Percentiles rank a stretch among this genome's conserved stretches.
phyloP scores from a whole-genome alignment of 2,797 vertebrate species.

The Diglossa cyanea region DNA sequence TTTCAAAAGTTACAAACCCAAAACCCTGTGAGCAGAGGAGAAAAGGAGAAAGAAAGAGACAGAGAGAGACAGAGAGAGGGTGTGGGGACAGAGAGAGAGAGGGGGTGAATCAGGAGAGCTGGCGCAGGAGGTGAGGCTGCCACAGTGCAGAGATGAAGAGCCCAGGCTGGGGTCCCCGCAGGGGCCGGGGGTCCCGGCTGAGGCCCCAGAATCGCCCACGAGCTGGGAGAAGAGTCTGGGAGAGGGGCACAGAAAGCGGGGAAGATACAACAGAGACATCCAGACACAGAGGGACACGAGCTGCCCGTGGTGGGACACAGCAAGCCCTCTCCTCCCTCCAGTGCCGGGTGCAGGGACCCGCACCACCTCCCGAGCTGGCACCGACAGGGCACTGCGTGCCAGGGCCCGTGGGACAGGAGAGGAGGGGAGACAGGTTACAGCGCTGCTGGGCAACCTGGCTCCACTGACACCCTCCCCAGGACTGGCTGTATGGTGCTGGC shows the following conservation, averaged over 20 bases:
- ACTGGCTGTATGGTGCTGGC: background rate
- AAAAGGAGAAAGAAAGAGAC: conserved; percentile 73
- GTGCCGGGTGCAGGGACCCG: rapidly evolving
- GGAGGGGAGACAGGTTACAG: background rate
- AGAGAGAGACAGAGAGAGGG: conserved; percentile 44
- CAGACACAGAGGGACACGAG: conserved; percentile 18
- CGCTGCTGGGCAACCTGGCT: background rate
- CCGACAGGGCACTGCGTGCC: rapidly evolving
- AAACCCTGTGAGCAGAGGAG: conserved; percentile 87
- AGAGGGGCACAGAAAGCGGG: conserved; percentile 47
- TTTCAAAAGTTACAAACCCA: conserved; percentile 99
- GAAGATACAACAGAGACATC: conserved; percentile 39
- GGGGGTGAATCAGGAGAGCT: conserved; percentile 71
- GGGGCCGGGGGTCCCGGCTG: background rate
- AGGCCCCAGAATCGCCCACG: background rate
- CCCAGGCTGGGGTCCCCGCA: background rate
- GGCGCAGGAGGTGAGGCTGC: conserved; percentile 53
- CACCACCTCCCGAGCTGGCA: rapidly evolving
- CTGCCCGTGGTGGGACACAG: background rate
- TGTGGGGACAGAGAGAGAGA: conserved; percentile 63
- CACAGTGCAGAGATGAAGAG: conserved; percentile 16
- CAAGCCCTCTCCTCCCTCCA: background rate
- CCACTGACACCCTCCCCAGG: background rate
- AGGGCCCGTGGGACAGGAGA: background rate
- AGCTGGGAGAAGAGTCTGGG: conserved; percentile 37